Evolutionary conservation across 2,797 vertebrate species (phyloP).

Genomic region (Chaenodraco wilsoni): DNA sequence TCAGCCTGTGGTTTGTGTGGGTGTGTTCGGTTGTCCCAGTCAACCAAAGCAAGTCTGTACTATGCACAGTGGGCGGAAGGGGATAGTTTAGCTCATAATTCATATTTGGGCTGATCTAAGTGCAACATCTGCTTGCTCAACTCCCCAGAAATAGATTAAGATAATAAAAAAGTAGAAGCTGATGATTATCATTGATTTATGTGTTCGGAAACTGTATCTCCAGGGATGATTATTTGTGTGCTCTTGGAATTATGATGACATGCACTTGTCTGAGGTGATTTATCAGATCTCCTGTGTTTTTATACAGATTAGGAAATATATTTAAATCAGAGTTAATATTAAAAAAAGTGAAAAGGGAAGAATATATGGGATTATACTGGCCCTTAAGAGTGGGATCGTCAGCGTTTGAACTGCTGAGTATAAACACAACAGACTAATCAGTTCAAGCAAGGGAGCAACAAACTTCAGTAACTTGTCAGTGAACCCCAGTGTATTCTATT

Average conservation of each 20-base stretch:
- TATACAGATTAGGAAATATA: not conserved
- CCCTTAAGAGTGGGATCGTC: slow-evolving; percentile 5
- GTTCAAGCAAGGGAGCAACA: slow-evolving; percentile 41
- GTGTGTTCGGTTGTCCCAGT: slow-evolving; percentile 45
- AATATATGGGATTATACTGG: slow-evolving; percentile 11
- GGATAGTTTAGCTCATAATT: slow-evolving; percentile 32
- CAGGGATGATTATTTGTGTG: slow-evolving; percentile 1
- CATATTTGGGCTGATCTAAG: slow-evolving; percentile 32
- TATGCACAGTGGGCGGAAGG: slow-evolving; percentile 10
- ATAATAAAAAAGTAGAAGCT: not conserved
- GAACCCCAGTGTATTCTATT: slow-evolving; percentile 4
- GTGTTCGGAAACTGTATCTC: not conserved
- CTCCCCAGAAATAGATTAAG: not conserved
- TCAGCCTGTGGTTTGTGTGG: slow-evolving; percentile 19
- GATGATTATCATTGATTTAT: slow-evolving; percentile 7
- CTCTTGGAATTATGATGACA: not conserved
- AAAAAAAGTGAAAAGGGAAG: not conserved
- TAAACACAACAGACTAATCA: slow-evolving; percentile 44
- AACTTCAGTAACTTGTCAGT: slow-evolving; percentile 43
- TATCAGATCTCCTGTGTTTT: not conserved
- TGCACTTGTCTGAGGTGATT: not conserved
- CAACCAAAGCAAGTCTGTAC: slow-evolving; percentile 28
- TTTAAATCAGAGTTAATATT: slow-evolving; percentile 2
- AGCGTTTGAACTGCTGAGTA: slow-evolving; percentile 2
- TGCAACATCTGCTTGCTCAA: slow-evolving; percentile 6